phyloP scores from a whole-genome alignment of 2,113 vertebrate genomes.

The Sapayoa aenigma region DNA sequence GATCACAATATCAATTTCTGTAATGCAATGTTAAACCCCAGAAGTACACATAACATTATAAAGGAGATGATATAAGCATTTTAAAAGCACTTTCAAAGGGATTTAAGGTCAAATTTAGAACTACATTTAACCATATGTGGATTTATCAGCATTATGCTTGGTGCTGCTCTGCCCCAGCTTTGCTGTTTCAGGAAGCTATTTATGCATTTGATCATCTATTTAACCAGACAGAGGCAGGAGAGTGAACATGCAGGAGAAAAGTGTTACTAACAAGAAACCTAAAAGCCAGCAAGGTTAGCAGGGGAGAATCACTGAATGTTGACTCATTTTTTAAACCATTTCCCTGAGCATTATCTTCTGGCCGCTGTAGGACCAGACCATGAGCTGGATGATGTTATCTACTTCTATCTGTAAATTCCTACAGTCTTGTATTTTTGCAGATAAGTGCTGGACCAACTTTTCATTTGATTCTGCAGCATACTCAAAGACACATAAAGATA shows the following conservation, averaged over 20 bases:
- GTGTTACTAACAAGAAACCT: neutral
- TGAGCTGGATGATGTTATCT: neutral
- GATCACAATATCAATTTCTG: neutral
- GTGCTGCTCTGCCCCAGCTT: neutral
- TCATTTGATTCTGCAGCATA: neutral
- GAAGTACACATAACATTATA: neutral
- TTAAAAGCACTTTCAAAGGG: neutral
- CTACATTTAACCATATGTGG: neutral
- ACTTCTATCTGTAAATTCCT: neutral
- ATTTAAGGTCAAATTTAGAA: neutral
- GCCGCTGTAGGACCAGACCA: neutral
- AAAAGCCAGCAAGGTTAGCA: neutral
- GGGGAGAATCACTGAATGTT: neutral
- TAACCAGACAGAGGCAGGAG: neutral
- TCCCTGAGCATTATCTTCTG: neutral
- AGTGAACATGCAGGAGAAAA: neutral
- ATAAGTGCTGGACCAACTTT: neutral
- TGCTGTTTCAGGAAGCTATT: neutral
- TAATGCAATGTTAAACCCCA: neutral
- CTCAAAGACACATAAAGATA: neutral
- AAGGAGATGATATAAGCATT: neutral
- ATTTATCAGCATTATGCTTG: neutral
- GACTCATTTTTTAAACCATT: neutral
- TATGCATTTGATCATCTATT: neutral
- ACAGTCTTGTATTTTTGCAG: neutral